phyloP scores from a whole-genome alignment of 1,140 invertebrate species.

The Asobara japonica region DNA sequence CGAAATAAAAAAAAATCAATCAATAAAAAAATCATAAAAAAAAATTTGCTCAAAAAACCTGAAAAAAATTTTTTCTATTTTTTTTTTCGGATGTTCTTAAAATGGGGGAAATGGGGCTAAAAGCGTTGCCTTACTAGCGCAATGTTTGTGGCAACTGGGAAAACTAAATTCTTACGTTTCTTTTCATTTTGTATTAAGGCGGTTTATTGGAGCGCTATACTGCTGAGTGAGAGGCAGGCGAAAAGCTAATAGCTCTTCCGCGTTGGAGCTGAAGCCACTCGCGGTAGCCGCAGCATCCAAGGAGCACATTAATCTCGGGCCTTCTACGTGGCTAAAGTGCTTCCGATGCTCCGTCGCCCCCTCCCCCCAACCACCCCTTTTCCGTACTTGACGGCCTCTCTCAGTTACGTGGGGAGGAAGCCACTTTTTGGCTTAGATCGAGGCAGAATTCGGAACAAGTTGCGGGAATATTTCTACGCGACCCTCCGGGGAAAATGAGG shows the following conservation, averaged over 20 bases:
- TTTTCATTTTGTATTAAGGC: slow-evolving; percentile 7
- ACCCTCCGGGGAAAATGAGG: background rate
- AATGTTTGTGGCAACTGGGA: background rate
- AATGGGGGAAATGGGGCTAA: too few relatives aligned
- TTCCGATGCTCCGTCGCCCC: slow-evolving; percentile 36
- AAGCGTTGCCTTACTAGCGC: background rate
- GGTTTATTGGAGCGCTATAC: slow-evolving; percentile 31
- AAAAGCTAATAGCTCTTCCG: slow-evolving; percentile 44
- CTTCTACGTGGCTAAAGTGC: slow-evolving; percentile 41
- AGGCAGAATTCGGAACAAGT: background rate
- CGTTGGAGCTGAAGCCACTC: slow-evolving; percentile 39
- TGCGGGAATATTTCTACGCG: background rate
- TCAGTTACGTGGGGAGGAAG: slow-evolving; percentile 9
- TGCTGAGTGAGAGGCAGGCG: slow-evolving; percentile 3
- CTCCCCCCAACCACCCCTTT: background rate
- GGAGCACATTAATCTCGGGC: slow-evolving; percentile 41
- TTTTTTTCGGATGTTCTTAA: background rate
- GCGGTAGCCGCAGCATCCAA: slow-evolving; percentile 35
- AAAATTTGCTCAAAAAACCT: too few relatives aligned
- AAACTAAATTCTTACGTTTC: background rate
- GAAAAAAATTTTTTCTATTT: too few relatives aligned
- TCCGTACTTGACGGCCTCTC: background rate
- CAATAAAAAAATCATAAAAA: too few relatives aligned
- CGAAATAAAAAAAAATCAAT: too few relatives aligned
- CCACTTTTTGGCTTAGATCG: background rate